Conservation (phyloP, 2,888 invertebrate genomes). For the Boloria selene region DNA sequence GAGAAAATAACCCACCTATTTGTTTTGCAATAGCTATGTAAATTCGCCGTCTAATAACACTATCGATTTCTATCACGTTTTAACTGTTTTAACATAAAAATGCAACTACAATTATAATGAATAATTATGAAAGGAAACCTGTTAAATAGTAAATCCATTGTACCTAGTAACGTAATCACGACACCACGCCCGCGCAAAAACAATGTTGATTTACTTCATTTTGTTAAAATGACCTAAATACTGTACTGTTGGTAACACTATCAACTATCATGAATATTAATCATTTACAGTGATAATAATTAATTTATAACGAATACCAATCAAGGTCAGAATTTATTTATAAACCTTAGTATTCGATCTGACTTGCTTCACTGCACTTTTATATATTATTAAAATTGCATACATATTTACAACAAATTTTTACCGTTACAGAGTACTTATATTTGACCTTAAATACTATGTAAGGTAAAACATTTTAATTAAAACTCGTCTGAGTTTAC, state of each 20-base stretch:
- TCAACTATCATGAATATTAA: constrained; percentile 1
- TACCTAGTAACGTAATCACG: constrained; percentile 14
- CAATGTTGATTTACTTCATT: constrained; percentile 25
- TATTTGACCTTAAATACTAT: constrained; percentile 5
- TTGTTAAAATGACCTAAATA: constrained; percentile 19
- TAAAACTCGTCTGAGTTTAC: background rate
- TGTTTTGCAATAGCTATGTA: background rate
- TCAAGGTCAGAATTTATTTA: background rate
- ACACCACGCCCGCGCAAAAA: constrained; percentile 26
- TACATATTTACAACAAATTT: background rate
- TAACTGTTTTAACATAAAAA: background rate
- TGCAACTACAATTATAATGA: constrained; percentile 4
- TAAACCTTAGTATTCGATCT: background rate
- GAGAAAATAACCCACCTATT: too few species aligned
- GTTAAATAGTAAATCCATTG: constrained; percentile 4
- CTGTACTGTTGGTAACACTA: background rate
- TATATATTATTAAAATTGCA: background rate
- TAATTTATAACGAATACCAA: background rate
- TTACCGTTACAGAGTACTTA: background rate
- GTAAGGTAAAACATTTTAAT: constrained; percentile 2
- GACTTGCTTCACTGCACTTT: background rate
- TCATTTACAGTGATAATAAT: background rate
- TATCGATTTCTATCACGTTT: background rate
- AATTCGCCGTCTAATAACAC: background rate
- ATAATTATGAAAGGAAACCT: constrained; percentile 14